phyloP scores from a whole-genome alignment of 2,888 invertebrate species.

The Melanchra persicariae region DNA sequence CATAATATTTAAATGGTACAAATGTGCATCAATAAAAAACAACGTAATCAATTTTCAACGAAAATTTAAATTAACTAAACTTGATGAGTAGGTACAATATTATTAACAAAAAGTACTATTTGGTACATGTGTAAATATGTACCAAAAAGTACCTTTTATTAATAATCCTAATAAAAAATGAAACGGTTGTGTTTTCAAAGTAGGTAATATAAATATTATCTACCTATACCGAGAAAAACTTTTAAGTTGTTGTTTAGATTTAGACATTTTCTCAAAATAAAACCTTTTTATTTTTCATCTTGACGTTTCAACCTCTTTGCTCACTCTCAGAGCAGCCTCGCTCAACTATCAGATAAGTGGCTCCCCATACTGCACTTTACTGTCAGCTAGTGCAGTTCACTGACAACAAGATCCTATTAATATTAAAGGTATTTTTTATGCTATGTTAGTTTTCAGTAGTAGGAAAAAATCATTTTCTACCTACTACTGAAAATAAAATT shows the following conservation, averaged over 20 bases:
- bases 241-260: too few relatives aligned
- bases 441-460: neutral
- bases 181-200: too few relatives aligned
- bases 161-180: too few relatives aligned
- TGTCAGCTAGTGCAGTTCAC: conserved; percentile 31
- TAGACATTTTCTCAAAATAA: neutral
- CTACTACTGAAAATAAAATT: too few relatives aligned
- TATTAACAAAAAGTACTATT: too few relatives aligned
- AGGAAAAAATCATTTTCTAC: neutral
- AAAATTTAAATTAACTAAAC: too few relatives aligned
- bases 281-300: neutral
- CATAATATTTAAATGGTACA: neutral
- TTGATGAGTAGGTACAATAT: too few relatives aligned
- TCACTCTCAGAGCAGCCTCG: neutral
- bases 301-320: conserved; percentile 10
- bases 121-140: too few relatives aligned
- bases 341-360: conserved; percentile 38
- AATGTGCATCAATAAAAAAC: neutral
- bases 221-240: too few relatives aligned
- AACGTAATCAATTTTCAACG: too few relatives aligned
- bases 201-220: too few relatives aligned
- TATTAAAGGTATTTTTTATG: conserved; percentile 4
- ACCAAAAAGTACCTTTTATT: too few relatives aligned
- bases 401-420: conserved; percentile 31
- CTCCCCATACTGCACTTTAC: conserved; percentile 26